Conservation (phyloP, 2,113 vertebrate genomes). For the Gallinago jamesoni region DNA sequence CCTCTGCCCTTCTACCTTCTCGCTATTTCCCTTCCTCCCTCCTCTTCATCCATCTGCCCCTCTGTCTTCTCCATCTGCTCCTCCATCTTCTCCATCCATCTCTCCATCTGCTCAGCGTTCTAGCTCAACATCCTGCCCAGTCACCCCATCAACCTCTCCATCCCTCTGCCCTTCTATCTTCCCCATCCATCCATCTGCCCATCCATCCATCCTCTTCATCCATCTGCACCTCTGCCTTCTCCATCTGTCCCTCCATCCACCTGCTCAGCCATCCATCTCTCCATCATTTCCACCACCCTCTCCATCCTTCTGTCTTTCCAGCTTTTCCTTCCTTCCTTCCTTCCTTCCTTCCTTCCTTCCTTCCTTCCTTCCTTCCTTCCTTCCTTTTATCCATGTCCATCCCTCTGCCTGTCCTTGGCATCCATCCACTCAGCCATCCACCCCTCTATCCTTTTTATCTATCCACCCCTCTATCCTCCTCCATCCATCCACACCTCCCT, state of each 20-base stretch:
- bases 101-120: not conserved
- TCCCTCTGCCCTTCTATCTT: not conserved
- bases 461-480: not conserved
- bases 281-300: not conserved
- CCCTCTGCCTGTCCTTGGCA: not conserved
- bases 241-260: not conserved
- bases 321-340: not conserved
- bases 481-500: no score
- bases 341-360: not conserved
- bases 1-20: not conserved
- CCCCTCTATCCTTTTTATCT: accelerated
- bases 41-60: no score
- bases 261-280: not conserved
- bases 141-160: not conserved
- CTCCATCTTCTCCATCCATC: not conserved
- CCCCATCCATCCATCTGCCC: not conserved
- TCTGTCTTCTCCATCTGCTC: no score
- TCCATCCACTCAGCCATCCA: not conserved
- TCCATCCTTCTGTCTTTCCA: not conserved
- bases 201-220: not conserved
- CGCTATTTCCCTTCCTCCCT: not conserved
- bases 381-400: not conserved
- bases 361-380: not conserved
- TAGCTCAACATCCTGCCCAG: not conserved
- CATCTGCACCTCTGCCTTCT: not conserved